Conservation (phyloP, 2,797 vertebrate genomes). For the Eulemur albifrons region DNA sequence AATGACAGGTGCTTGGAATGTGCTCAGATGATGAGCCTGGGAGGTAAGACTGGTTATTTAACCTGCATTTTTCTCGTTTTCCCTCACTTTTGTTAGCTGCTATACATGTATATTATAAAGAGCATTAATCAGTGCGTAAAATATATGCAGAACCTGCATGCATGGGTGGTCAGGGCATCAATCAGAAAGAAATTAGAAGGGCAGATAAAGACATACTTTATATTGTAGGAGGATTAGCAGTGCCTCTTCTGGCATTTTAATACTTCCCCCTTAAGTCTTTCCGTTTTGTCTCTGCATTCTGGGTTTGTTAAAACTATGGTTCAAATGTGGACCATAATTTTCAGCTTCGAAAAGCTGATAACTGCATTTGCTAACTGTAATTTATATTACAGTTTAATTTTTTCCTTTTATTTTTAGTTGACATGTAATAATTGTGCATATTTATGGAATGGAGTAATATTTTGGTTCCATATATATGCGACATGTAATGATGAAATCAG, state of each 20-base stretch:
- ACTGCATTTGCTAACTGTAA: background rate
- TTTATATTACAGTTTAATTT: background rate
- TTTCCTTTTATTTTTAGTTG: background rate
- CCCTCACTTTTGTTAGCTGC: background rate
- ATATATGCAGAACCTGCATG: background rate
- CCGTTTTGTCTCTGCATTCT: background rate
- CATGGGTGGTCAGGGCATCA: background rate
- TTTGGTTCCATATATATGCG: background rate
- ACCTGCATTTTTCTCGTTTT: background rate
- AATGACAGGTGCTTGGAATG: background rate
- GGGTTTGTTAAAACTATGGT: background rate
- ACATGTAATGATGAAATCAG: background rate
- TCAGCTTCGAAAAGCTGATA: background rate
- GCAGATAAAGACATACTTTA: background rate
- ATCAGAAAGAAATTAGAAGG: background rate
- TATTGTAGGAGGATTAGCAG: background rate
- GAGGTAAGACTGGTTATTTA: background rate
- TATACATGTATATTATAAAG: background rate
- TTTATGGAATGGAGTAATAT: background rate
- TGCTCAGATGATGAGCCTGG: background rate
- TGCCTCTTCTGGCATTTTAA: background rate
- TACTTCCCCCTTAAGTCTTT: background rate
- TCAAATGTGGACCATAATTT: background rate
- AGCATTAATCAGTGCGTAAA: background rate
- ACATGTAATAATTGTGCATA: background rate